Base-by-base conservation (phyloP, 2,888 invertebrate species). In the Pristionchus entomophagus region DNA sequence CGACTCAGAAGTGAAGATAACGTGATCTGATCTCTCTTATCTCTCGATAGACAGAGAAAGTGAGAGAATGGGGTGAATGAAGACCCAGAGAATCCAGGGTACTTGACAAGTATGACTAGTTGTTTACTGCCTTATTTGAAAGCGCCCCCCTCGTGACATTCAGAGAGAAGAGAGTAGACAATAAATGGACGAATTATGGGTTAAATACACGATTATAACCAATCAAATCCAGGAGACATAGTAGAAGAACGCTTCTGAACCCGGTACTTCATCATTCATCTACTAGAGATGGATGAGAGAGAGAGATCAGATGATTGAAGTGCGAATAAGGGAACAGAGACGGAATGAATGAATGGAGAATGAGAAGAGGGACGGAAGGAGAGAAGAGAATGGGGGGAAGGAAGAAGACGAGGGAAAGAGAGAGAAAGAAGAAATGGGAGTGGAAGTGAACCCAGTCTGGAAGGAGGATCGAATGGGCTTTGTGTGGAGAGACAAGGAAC, bases 331-430 rank as follows among this genome's bases (percentile, higher is more conserved):
- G n/a, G 41, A 49, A 38, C 41, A 59, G 59, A 81, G 17, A 81
- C n/a, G 53, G 41, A 38, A 81, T 56, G 26, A 45, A 82, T 59
- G 41, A 49, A 59, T 38, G 59, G 82, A 80, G 77, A 77, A 77
- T 32, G 49, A 80, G 78, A 80, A 80, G 78, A 81, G 81, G n/a
- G 38, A 32, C 22, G 59, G 49, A 29, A 41, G 82, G 38, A 29
- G 45, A 22, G 19, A 53, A 53, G 26, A 84, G 86, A 82, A 35
- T 22, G 73, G 62, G 85, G 78, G 86, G 59, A 26, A 81, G 81
- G 65, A 29, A 82, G 80, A 49, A 77, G 73, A 53, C 81, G 85
- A 81, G 85, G 77, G 80, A 81, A 59, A 82, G 78, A 62, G 41
- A 81, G 84, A 45, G 56, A 65, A 69, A 59, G 85, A 80, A 38